Base-by-base conservation (phyloP, 2,888 invertebrate species). In the Cantharis lateralis region DNA sequence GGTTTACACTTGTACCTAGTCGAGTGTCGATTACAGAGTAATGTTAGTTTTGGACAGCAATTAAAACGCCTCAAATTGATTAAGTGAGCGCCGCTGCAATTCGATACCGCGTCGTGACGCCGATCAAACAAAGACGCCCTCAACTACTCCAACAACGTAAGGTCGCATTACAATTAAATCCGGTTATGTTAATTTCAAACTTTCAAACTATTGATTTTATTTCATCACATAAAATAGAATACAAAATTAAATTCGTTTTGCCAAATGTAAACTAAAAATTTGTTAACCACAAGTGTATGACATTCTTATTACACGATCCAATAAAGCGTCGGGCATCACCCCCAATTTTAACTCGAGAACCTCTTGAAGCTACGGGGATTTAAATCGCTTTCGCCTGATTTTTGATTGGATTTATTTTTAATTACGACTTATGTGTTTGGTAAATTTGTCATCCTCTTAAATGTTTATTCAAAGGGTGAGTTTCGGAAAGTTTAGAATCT, bases 391-490 rank as follows among this genome's bases (percentile, higher is more conserved):
- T 75, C 7, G 71, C 78, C 76, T 73, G 82, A 81, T 81, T 82
- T 83, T 83, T 80, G 83, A 82, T 82, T 81, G 83, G 81, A 82
- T 83, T 83, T 83, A 82, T 83, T 83, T 83, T 82, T 83, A 83
- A 83, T 83, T 83, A 83, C 82, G 82, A 80, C 82, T 82, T 82
- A 80, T 80, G 79, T 79, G 80, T 72, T 80, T 76, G 77, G 79
- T 80, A 76, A 78, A 80, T 76, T 80, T 80, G 82, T 82, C 81
- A 79, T 48, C 48, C 48, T n/a, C 48, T n/a, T 48, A 48, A 48
- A n/a, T 48, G 48, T 48, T 48, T n/a, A 2, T 48, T 48, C 48
- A 48, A 48, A 48, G 48, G 48, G 48, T 48, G 48, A 7, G 48
- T n/a, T 48, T 48, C 1, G 48, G n/a, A 48, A 48, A 32, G 32